phyloP scores from a whole-genome alignment of 2,797 vertebrate species.

The Sphenopsis melanotis region DNA sequence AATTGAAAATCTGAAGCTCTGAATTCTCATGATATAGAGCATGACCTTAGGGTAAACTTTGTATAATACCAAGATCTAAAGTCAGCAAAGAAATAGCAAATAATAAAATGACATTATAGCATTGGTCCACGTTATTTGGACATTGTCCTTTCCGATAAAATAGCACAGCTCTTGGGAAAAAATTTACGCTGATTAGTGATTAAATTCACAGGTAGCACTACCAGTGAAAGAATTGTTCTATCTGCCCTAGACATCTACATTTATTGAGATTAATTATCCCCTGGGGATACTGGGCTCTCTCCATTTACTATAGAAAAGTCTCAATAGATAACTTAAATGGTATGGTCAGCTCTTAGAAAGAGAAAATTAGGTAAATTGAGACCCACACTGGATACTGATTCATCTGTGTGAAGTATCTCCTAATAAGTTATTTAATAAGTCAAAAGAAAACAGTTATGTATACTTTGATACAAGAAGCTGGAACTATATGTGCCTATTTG shows the following conservation, averaged over 20 bases:
- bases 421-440: background rate
- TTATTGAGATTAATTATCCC: background rate
- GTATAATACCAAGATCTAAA: background rate
- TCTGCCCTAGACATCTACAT: background rate
- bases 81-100: background rate
- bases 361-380: background rate
- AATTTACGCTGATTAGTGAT: background rate
- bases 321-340: background rate
- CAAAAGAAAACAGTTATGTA: background rate
- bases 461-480: background rate
- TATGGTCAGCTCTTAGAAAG: background rate
- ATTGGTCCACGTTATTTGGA: background rate
- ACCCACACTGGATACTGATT: background rate
- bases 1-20: background rate
- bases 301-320: background rate
- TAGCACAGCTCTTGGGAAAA: background rate
- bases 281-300: background rate
- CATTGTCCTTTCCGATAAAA: background rate
- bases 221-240: background rate
- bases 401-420: background rate
- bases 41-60: background rate
- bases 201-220: background rate
- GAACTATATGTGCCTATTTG: background rate
- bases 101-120: background rate
- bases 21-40: background rate